phyloP scores from a whole-genome alignment of 35 echinoderm and acorn worm genomes.

The Holothuria glaberrima region DNA sequence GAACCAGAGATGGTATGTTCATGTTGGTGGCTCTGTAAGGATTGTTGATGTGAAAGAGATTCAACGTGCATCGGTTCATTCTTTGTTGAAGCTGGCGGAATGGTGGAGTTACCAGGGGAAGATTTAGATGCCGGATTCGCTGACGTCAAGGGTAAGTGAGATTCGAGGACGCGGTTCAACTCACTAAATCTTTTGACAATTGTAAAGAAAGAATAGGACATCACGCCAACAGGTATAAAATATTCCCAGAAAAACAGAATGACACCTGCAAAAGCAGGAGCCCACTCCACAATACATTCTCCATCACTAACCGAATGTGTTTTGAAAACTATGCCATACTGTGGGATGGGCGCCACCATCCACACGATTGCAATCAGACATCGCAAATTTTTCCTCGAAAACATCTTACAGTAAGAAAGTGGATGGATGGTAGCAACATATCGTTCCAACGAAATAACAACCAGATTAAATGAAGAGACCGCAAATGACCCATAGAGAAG shows the following conservation, averaged over 20 bases:
- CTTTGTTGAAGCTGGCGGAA: no score
- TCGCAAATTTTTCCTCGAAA: background rate
- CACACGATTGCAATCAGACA: constrained; percentile 44
- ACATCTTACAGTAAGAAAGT: constrained; percentile 57
- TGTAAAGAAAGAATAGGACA: constrained; percentile 69
- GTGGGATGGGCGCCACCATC: constrained; percentile 58
- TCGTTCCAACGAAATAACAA: constrained; percentile 75
- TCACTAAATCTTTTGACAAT: constrained; percentile 61
- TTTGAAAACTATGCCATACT: constrained; percentile 22
- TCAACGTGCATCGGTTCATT: background rate
- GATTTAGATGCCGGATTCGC: background rate
- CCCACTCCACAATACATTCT: background rate
- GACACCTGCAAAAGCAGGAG: constrained; percentile 26
- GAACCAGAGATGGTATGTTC: background rate
- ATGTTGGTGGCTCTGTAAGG: background rate
- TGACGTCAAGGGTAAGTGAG: background rate
- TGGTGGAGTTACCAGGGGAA: no score
- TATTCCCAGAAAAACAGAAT: constrained; percentile 74
- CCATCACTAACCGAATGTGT: constrained; percentile 19
- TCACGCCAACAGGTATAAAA: constrained; percentile 68
- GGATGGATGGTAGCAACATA: constrained; percentile 78
- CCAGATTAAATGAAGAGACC: constrained; percentile 75
- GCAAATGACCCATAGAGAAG: constrained; percentile 66
- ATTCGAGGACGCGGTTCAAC: background rate
- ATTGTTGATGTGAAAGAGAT: background rate